Percentiles rank a stretch among this genome's conserved stretches.
phyloP scores from a whole-genome alignment of 2,888 invertebrate genomes.

The Arge pagana region DNA sequence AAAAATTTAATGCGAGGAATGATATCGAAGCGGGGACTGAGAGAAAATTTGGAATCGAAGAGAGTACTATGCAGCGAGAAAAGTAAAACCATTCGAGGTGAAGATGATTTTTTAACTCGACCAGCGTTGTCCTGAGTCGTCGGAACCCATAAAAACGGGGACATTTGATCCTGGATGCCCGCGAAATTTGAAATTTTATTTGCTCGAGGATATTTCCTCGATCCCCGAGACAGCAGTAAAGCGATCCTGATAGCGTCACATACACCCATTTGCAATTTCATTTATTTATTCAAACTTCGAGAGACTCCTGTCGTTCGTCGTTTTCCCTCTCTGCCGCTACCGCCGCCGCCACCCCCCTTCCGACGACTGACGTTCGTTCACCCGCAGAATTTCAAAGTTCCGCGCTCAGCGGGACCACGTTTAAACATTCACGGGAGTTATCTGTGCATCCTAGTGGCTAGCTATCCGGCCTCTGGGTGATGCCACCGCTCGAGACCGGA shows the following conservation, averaged over 20 bases:
- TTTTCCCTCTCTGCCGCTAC: slow-evolving; percentile 1
- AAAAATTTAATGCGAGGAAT: too few relatives aligned
- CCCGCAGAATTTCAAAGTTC: background rate
- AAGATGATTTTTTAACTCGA: too few relatives aligned
- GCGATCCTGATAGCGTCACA: slow-evolving; percentile 51
- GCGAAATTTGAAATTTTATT: too few relatives aligned
- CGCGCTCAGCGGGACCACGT: slow-evolving; percentile 40
- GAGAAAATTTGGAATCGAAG: too few relatives aligned
- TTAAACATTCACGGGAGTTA: slow-evolving; percentile 56
- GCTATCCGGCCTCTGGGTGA: background rate
- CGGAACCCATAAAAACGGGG: too few relatives aligned
- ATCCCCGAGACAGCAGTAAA: slow-evolving; percentile 39
- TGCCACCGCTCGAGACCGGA: background rate
- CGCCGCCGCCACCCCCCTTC: too few relatives aligned
- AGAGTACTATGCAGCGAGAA: too few relatives aligned
- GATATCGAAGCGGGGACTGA: too few relatives aligned
- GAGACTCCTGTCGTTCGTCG: slow-evolving; percentile 3
- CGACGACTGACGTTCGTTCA: too few relatives aligned
- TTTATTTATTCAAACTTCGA: slow-evolving; percentile 50
- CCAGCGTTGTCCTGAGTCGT: too few relatives aligned
- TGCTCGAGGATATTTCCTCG: slow-evolving; percentile 2
- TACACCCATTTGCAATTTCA: slow-evolving; percentile 45
- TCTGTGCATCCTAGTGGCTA: slow-evolving; percentile 33
- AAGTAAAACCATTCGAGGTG: too few relatives aligned
- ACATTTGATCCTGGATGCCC: too few relatives aligned